These are phyloP conservation scores for Sandelia bainsii DNA, from an alignment of 2,797 vertebrate genomes.

Conservation along the genomic window DNA sequence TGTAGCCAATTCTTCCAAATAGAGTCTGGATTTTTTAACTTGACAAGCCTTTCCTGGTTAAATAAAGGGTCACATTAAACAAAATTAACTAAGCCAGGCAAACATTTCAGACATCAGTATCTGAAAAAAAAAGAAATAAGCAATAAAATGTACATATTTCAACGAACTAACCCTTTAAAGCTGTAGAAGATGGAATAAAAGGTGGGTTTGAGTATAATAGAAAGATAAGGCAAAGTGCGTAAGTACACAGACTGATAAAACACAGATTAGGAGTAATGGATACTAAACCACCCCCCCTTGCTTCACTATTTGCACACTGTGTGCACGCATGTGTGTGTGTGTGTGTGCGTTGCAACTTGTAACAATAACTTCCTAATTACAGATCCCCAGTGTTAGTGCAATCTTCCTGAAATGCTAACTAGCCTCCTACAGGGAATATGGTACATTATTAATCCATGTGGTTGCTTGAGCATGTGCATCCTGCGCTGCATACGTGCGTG, in stretches of 20 bases:
- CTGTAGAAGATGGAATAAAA: neutral
- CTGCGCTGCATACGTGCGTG: constrained; percentile 14
- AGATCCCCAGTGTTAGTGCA: constrained; percentile 70
- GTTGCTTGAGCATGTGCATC: constrained; percentile 48
- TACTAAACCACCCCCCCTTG: neutral
- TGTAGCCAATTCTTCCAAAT: neutral
- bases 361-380: constrained; percentile 80
- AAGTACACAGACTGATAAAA: neutral
- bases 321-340: constrained; percentile 9
- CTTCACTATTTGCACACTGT: constrained; percentile 34
- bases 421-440: constrained; percentile 72
- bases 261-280: neutral
- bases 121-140: neutral
- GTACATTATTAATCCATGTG: constrained; percentile 77
- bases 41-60: neutral
- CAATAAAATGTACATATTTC: neutral
- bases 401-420: constrained; percentile 80
- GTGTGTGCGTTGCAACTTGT: constrained; percentile 46
- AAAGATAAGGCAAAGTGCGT: neutral
- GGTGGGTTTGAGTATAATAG: neutral
- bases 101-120: neutral
- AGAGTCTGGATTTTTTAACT: neutral
- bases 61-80: neutral
- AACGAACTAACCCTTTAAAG: neutral
- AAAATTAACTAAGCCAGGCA: neutral